Conservation (phyloP, 2,888 invertebrate species). For the Tortrix viridana region DNA sequence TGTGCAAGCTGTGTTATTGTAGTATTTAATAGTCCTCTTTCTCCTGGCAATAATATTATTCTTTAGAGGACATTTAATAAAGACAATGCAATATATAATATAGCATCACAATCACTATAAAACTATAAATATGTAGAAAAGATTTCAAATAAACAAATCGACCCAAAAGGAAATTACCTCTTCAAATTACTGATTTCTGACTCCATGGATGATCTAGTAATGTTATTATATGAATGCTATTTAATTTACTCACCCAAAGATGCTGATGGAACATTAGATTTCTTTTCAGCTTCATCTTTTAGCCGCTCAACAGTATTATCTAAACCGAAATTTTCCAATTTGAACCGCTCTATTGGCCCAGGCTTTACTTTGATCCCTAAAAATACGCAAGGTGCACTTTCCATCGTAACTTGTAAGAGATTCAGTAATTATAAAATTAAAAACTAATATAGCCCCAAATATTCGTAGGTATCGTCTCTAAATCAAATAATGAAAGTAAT, state of each 20-base stretch:
- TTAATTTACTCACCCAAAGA: constrained; percentile 76
- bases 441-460: background rate
- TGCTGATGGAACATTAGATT: constrained; percentile 81
- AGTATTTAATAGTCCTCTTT: no score
- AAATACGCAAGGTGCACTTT: constrained; percentile 65
- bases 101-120: no score
- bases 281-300: constrained; percentile 83
- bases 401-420: constrained; percentile 59
- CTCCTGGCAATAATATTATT: no score
- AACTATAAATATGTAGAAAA: no score
- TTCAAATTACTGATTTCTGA: no score
- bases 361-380: constrained; percentile 77
- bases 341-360: constrained; percentile 72
- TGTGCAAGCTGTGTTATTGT: no score
- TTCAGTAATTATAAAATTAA: constrained; percentile 1
- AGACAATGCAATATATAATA: no score
- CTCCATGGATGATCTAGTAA: no score
- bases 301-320: constrained; percentile 85
- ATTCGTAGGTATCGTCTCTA: background rate
- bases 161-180: no score
- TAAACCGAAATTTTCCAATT: constrained; percentile 84
- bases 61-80: no score
- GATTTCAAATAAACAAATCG: no score
- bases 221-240: no score
- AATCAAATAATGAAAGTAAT: constrained; percentile 10